phyloP scores from a whole-genome alignment of 2,113 vertebrate species.

The Colistium nudipinnis region DNA sequence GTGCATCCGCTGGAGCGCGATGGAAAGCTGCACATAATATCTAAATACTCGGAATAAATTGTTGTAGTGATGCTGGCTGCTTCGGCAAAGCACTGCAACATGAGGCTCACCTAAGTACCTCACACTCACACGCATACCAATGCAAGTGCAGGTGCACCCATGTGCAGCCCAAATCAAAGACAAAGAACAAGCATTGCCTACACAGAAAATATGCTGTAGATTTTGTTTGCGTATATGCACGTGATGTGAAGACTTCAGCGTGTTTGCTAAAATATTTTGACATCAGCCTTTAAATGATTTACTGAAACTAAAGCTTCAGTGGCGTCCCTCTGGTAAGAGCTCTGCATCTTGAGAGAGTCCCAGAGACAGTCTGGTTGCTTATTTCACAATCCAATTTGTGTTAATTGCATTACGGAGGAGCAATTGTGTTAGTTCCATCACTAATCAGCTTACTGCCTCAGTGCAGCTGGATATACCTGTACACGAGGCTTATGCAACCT shows the following conservation, averaged over 20 bases:
- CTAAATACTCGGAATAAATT: conserved; percentile 78
- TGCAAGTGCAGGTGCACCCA: not conserved
- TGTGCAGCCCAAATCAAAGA: not conserved
- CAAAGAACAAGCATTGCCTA: not conserved
- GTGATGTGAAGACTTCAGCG: conserved; percentile 4
- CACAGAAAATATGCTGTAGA: not conserved
- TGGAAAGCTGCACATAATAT: conserved; percentile 66
- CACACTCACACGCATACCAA: conserved; percentile 60
- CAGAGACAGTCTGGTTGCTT: conserved; percentile 46
- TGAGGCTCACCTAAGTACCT: conserved; percentile 73
- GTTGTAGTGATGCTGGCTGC: conserved; percentile 67
- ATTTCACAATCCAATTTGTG: conserved; percentile 63
- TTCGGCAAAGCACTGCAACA: conserved; percentile 79
- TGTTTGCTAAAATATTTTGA: conserved; percentile 21
- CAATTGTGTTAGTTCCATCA: conserved; percentile 77
- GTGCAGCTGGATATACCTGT: conserved; percentile 70
- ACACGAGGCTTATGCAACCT: conserved; percentile 65
- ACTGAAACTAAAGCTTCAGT: conserved; percentile 3
- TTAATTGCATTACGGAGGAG: conserved; percentile 70
- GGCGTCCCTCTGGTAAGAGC: conserved; percentile 27
- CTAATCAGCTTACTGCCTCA: conserved; percentile 76
- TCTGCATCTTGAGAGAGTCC: conserved; percentile 26
- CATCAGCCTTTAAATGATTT: conserved; percentile 45
- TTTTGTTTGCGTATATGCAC: conserved; percentile 11
- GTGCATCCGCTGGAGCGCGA: conserved; percentile 49